Evolutionary conservation across 1,140 invertebrate species (phyloP).

Genomic region (Drosophila serrata): DNA sequence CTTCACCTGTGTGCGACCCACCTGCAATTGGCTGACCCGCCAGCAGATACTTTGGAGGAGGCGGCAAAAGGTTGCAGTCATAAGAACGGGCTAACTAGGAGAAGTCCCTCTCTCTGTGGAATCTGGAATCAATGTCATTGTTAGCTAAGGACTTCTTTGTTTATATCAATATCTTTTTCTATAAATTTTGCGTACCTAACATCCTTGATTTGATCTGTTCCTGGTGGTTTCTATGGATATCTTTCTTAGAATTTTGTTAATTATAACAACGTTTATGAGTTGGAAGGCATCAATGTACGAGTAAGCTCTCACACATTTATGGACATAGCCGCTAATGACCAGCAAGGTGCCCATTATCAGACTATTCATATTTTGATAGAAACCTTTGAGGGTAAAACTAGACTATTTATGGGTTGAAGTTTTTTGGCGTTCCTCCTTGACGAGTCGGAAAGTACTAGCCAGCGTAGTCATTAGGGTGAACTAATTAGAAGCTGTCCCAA

Average conservation of each 20-base stretch:
- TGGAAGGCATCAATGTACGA: not conserved
- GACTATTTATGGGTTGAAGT: constrained; percentile 89
- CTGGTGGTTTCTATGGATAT: too few relatives aligned
- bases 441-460: too few relatives aligned
- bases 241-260: too few relatives aligned
- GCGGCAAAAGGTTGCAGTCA: not conserved
- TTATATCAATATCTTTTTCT: too few relatives aligned
- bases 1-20: constrained; percentile 83
- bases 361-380: constrained; percentile 82
- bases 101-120: too few relatives aligned
- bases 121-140: too few relatives aligned
- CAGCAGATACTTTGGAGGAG: constrained; percentile 61
- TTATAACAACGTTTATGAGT: too few relatives aligned
- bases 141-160: too few relatives aligned
- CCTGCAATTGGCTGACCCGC: constrained; percentile 73
- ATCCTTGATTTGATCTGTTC: too few relatives aligned
- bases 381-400: constrained; percentile 88
- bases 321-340: constrained; percentile 18
- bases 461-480: constrained; percentile 65
- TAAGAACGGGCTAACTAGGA: not conserved
- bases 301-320: not conserved
- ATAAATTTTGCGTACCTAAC: too few relatives aligned
- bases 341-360: constrained; percentile 9
- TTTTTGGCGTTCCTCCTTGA: constrained; percentile 88
- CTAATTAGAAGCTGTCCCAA: constrained; percentile 46